Evolutionary conservation across 2,797 vertebrate genomes (phyloP).

Genomic region (Myotis findleyi): DNA sequence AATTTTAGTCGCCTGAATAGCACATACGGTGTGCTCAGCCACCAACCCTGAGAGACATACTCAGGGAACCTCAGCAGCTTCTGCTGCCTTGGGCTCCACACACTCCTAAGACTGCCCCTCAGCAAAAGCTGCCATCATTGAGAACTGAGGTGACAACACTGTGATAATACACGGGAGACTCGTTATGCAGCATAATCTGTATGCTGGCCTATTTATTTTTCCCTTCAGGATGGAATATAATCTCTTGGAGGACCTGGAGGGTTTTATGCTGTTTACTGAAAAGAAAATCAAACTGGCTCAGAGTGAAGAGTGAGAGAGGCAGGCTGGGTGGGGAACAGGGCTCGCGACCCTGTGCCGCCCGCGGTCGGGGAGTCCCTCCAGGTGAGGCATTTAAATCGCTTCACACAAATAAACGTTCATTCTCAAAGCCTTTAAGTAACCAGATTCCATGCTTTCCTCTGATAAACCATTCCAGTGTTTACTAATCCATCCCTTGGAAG

Average conservation of each 20-base stretch:
- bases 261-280: background rate
- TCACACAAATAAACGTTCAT: background rate
- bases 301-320: background rate
- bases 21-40: background rate
- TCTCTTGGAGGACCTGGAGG: slow-evolving; percentile 45
- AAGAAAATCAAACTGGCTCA: slow-evolving; percentile 11
- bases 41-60: background rate
- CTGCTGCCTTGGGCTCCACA: background rate
- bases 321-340: too few species aligned
- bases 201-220: slow-evolving; percentile 39
- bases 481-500: slow-evolving; percentile 22
- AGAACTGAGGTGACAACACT: background rate
- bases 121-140: background rate
- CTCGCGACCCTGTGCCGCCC: background rate
- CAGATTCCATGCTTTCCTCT: slow-evolving; percentile 42
- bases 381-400: background rate
- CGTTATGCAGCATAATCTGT: background rate
- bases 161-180: slow-evolving; percentile 7
- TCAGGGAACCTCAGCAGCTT: accelerated
- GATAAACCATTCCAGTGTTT: slow-evolving; percentile 27
- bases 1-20: background rate
- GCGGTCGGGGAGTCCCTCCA: background rate
- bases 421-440: slow-evolving; percentile 44
- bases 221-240: slow-evolving; percentile 56
- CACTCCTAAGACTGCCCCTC: background rate